A percentile compares a stretch with the other conserved stretches of the same genome.
phyloP scores from a whole-genome alignment of 2,888 invertebrate species.

The Lasioglossum leucozonium region DNA sequence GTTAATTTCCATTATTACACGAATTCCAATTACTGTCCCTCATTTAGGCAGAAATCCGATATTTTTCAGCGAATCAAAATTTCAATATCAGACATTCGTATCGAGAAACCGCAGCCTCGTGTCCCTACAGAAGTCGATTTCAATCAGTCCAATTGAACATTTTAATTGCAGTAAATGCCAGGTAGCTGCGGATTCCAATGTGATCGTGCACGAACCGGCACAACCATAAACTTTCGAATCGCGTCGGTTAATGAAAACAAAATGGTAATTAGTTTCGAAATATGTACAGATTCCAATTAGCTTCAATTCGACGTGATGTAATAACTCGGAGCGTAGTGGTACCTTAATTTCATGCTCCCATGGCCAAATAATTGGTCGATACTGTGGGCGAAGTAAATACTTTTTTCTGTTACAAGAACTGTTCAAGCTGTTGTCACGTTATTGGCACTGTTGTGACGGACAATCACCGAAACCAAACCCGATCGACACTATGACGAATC shows the following conservation, averaged over 20 bases:
- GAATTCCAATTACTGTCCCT: background rate
- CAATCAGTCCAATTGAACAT: background rate
- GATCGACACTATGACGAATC: background rate
- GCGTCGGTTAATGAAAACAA: background rate
- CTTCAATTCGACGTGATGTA: slow-evolving; percentile 9
- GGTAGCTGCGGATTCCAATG: background rate
- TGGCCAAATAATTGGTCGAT: background rate
- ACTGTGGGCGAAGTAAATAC: background rate
- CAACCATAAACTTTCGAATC: background rate
- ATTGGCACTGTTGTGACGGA: background rate
- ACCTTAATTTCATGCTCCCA: background rate
- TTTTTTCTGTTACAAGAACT: background rate
- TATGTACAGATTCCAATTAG: slow-evolving; percentile 5
- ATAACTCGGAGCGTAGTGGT: slow-evolving; percentile 1
- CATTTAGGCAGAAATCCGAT: background rate
- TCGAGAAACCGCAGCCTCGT: background rate
- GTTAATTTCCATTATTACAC: background rate
- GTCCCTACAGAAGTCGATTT: background rate
- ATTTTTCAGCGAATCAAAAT: background rate
- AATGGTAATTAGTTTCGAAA: slow-evolving; percentile 6
- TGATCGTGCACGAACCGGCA: background rate
- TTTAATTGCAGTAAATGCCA: background rate
- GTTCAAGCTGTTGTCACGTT: background rate
- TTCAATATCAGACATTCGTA: background rate
- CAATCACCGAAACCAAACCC: background rate